A percentile compares a stretch with the other conserved stretches of the same genome.
phyloP scores from a whole-genome alignment of 2,888 invertebrate genomes.

The Diploptera punctata region DNA sequence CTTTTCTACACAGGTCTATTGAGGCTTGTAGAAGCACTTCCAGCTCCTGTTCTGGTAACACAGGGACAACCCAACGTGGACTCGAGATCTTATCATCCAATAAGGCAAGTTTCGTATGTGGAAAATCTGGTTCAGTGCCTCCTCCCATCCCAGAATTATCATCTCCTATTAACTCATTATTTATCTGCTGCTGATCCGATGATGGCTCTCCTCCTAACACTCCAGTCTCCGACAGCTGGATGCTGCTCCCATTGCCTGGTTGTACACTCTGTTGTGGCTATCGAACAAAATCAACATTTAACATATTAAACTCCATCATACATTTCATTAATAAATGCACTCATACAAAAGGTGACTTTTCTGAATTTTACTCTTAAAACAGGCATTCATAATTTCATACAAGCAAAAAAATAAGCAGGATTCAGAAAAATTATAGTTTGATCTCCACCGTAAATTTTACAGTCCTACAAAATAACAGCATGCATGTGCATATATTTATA shows the following conservation, averaged over 20 bases:
- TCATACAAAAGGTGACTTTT: too few species aligned
- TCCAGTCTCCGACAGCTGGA: conserved; percentile 46
- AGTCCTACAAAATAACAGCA: too few species aligned
- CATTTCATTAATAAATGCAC: too few species aligned
- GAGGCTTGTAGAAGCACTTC: conserved; percentile 90
- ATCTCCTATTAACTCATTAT: conserved; percentile 21
- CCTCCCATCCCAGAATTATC: conserved; percentile 43
- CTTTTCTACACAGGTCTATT: conserved; percentile 84
- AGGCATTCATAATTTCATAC: too few species aligned
- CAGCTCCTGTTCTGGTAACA: conserved; percentile 94
- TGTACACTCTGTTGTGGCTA: conserved; percentile 32
- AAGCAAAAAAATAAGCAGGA: too few species aligned
- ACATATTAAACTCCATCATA: too few species aligned
- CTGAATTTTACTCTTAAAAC: too few species aligned
- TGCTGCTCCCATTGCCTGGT: conserved; percentile 16
- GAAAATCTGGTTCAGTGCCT: conserved; percentile 73
- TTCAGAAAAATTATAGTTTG: too few species aligned
- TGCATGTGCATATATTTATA: too few species aligned
- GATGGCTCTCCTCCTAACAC: conserved; percentile 52
- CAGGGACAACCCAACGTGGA: conserved; percentile 97
- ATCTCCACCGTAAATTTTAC: too few species aligned
- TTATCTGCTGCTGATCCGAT: conserved; percentile 14
- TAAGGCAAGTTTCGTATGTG: conserved; percentile 82
- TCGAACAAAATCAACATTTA: neutral
- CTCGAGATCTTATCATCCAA: conserved; percentile 96